Percentiles rank a stretch among this genome's conserved stretches.
These are phyloP conservation scores for Sitophilus oryzae DNA, from an alignment of 1,140 invertebrate genomes.

Conservation along the genomic window DNA sequence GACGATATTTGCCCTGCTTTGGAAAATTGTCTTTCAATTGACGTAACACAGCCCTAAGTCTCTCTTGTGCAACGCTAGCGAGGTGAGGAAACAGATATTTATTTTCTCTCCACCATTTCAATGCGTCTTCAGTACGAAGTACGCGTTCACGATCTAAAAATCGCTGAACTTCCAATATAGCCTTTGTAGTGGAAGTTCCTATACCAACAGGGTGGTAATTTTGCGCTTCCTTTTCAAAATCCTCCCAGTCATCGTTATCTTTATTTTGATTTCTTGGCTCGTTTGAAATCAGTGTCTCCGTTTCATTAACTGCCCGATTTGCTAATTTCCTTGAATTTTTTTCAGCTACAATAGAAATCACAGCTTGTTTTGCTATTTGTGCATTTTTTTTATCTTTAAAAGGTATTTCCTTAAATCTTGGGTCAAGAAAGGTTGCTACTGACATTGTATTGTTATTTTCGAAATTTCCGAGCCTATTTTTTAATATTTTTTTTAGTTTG, in stretches of 20 bases:
- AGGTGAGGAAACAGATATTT: too few relatives aligned
- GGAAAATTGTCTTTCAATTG: too few relatives aligned
- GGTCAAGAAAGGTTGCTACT: background rate
- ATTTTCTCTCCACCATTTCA: too few relatives aligned
- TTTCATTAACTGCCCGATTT: background rate
- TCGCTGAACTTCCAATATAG: conserved; percentile 2
- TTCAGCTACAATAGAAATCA: background rate
- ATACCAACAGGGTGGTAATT: conserved; percentile 1
- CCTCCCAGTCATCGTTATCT: background rate
- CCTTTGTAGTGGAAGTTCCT: conserved; percentile 1
- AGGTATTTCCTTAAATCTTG: background rate
- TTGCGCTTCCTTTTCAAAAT: conserved; percentile 3
- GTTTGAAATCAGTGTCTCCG: background rate
- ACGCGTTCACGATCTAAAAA: too few relatives aligned
- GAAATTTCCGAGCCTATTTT: background rate
- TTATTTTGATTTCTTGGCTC: background rate
- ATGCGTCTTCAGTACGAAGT: too few relatives aligned
- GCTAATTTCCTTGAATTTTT: background rate
- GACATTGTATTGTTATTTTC: background rate
- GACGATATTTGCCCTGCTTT: too few relatives aligned
- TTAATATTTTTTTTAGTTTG: background rate
- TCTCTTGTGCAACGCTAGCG: too few relatives aligned
- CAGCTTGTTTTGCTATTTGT: background rate
- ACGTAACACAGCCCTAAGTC: too few relatives aligned
- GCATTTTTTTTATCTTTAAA: conserved; percentile 1